Base-by-base conservation (phyloP, 2,113 vertebrate species). In the Macrotus californicus region DNA sequence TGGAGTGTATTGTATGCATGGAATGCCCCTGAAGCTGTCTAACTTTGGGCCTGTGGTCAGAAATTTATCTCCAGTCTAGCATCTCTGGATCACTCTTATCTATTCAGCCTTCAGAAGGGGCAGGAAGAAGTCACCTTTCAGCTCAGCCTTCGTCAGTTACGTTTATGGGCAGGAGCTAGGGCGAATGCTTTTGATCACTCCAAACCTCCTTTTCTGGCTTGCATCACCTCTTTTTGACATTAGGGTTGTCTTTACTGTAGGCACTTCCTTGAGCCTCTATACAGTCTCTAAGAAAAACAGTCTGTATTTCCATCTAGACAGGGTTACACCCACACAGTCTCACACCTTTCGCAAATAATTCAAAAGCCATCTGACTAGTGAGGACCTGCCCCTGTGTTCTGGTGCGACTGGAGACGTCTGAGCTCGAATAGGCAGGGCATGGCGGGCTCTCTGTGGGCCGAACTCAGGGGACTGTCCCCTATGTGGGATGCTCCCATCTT, bases 301-400 rank as follows among this genome's bases (percentile, higher is more conserved):
- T 89, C 89, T 94, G 0, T 90, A 86, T 11, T 7, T 97, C 96
- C 14, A 11, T 97, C 61, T 69, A 76, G 92, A 87, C 66, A 97
- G 87, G 67, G 15, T 93, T 96, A 86, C 24, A 81, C 93, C 87
- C 84, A 95, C 1, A 11, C 11, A 84, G 31, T 97, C 93, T 91
- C 92, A 96, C 76, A 92, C 85, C 86, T 93, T 96, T 96, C 76
- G 72, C 93, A 98, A 96, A 97, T 95, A 96, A 94, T 86, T 80
- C 86, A 91, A 91, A 97, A 97, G 97, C 94, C 96, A 67, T 86
- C 93, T 48, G 89, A 93, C 77, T 96, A 97, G 96, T 82, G 50
- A 97, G 73, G 89, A 95, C 94, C 88, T 3, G 96, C 83, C 95
- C 56, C 1, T 3, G 92, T 83, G 97, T 96, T 94, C 67, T 2